Evolutionary conservation across 1,140 invertebrate species (phyloP).

Genomic region (Drosophila suzukii): DNA sequence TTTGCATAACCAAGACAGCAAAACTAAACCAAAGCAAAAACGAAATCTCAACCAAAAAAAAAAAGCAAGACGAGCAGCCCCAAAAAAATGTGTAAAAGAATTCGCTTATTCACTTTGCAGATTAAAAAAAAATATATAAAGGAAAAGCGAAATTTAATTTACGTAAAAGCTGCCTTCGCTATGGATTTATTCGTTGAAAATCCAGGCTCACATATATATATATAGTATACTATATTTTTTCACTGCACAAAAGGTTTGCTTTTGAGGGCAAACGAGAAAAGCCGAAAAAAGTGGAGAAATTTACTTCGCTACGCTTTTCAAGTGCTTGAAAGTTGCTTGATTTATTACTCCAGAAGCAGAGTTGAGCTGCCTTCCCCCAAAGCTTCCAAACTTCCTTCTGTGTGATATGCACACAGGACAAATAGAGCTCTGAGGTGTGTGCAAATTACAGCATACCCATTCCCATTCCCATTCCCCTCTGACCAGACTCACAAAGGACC

Average conservation of each 20-base stretch:
- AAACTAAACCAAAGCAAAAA: conserved; percentile 39
- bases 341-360: conserved; percentile 65
- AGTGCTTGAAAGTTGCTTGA: conserved; percentile 80
- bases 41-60: conserved; percentile 45
- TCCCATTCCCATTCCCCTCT: conserved; percentile 51
- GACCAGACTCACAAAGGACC: conserved; percentile 51
- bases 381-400: conserved; percentile 4
- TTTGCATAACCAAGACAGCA: conserved; percentile 53
- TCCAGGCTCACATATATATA: conserved; percentile 29
- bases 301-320: conserved; percentile 72
- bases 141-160: conserved; percentile 79
- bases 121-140: conserved; percentile 61
- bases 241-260: conserved; percentile 70
- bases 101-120: conserved; percentile 80
- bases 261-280: conserved; percentile 54
- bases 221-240: conserved; percentile 29
- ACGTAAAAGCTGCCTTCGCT: conserved; percentile 73
- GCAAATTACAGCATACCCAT: conserved; percentile 72
- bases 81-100: conserved; percentile 38
- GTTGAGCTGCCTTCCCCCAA: conserved; percentile 3
- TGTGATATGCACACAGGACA: conserved; percentile 63
- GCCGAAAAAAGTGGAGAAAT: conserved; percentile 36
- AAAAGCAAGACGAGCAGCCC: not conserved
- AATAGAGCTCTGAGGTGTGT: conserved; percentile 65
- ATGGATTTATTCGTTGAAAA: conserved; percentile 67